phyloP scores from a whole-genome alignment of 2,113 vertebrate genomes.

The Ptilorrhoa leucosticta region DNA sequence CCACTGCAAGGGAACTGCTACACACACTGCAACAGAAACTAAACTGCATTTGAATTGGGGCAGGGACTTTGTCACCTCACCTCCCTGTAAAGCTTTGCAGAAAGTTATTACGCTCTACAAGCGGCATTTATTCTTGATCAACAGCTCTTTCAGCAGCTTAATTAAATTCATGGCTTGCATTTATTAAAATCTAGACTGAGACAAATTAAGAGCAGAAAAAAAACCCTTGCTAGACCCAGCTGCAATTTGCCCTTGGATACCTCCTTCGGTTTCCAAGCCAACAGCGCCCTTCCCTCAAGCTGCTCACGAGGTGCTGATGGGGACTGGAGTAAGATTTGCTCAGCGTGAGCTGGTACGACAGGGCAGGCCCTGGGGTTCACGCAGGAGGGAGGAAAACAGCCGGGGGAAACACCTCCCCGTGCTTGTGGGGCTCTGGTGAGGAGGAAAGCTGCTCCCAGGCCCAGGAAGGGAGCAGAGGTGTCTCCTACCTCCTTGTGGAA shows the following conservation, averaged over 20 bases:
- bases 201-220: conserved; percentile 31
- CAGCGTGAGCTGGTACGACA: neutral
- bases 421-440: neutral
- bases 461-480: too few species aligned
- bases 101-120: neutral
- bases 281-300: neutral
- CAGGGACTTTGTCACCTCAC: neutral
- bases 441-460: neutral
- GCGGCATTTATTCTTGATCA: conserved; percentile 4
- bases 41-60: neutral
- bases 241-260: neutral
- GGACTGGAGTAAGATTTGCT: neutral
- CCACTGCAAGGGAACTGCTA: neutral
- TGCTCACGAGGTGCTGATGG: neutral
- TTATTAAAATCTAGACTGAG: conserved; percentile 11
- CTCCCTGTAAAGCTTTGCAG: neutral
- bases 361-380: neutral
- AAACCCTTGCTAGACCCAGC: neutral
- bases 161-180: conserved; percentile 35
- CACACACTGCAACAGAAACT: neutral
- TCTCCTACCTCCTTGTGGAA: conserved; percentile 92
- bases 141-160: conserved; percentile 34
- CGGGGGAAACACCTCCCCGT: neutral
- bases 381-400: neutral
- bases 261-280: conserved; percentile 23